Evolutionary conservation across 2,888 invertebrate genomes (phyloP), one percentile per base, ranked within the genome.

Genomic region (Andrena chrysosceles): DNA sequence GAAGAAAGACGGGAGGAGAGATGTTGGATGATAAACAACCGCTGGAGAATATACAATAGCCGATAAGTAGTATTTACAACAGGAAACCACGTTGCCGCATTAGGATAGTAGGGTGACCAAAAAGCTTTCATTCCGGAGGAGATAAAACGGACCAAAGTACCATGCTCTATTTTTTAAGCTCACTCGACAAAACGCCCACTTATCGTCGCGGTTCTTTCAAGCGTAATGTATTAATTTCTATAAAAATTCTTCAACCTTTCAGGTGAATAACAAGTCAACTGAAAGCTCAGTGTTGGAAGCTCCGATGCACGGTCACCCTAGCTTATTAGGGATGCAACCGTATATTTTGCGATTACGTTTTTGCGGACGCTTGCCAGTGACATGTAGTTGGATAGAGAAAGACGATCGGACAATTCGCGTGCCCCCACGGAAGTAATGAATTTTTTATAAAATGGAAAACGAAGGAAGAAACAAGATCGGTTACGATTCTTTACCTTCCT

Each of bases 331-430:
- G 77, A 86, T 81, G 85, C 83, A 84, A 81, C 84, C 83, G 85
- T 87, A 89, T 91, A 91, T 91, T 91, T 91, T 91, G 87, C 87
- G 88, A 91, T 87, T 89, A 85, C 82, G 75, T 87, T 89, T 90
- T 89, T 86, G 85, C 83, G 77, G 82, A 86, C 72, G 85, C 87
- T 86, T 88, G 76, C 72, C 75, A 79, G 64, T 83, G 62, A 67
- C 23, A 60, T 0, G 16, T 68, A 85, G 70, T 63, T 71, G 66
- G 76, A 42, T 76, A 31, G 72, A 76, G 20, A 42, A 49, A 56
- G 42, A 84, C 59, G 69, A 84, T 75, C 52, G 75, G 59, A 52
- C 64, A 78, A 72, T 75, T 56, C 62, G 59, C 72, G 62, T 72
- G 79, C 64, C 49, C 35, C 49, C 56, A 67, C 64, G 78, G 84